Evolutionary conservation across 2,888 invertebrate genomes (phyloP), one percentile per base, ranked within the genome.

Genomic region (Sminthurides aquaticus): DNA sequence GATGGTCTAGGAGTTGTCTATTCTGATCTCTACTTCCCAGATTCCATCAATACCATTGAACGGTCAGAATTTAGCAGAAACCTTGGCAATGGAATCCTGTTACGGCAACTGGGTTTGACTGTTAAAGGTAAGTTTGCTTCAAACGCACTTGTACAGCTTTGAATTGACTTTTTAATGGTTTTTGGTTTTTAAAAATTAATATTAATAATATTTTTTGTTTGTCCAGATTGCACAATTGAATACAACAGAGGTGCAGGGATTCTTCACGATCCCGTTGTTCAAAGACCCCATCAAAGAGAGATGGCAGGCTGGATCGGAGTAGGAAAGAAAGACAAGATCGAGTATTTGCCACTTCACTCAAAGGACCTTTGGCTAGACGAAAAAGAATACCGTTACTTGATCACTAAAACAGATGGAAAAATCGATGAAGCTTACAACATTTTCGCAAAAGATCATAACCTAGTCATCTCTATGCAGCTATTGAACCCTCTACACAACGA

Each of bases 1-100:
- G 94, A 96, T 77, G 99, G 98, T 0, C 81, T 99, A 28, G 96
- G 95, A 29, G 85, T 99, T 49, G 81, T 96, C 67, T 97, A 96
- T 79, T 92, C 96, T 0, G 95, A 99, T 79, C 87, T 97, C 66
- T 94, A 89, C 78, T 90, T 91, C 26, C 87, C 88, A 1, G 89
- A 90, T 77, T 85, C 88, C 0, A 84, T 90, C 2, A 91, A 91
- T 74, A 86, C 87, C 27, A 87, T 92, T 0, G 86, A 87, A 74
- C 89, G 91, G 77, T 91, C 90, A 0, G 89, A 91, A 76, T 90
- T 93, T 76, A 86, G 86, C 1, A 84, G 87, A 61, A 95, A 95
- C 77, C 84, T 84, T 74, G 91, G 92, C 2, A 91, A 91, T 75
- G 97, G 97, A 11, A 86, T 97, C 11, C 88, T 90, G 76, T 86